Evolutionary conservation across 2,888 invertebrate genomes (phyloP), one percentile per base, ranked within the genome.

Genomic region (Plagiodera versicolora): DNA sequence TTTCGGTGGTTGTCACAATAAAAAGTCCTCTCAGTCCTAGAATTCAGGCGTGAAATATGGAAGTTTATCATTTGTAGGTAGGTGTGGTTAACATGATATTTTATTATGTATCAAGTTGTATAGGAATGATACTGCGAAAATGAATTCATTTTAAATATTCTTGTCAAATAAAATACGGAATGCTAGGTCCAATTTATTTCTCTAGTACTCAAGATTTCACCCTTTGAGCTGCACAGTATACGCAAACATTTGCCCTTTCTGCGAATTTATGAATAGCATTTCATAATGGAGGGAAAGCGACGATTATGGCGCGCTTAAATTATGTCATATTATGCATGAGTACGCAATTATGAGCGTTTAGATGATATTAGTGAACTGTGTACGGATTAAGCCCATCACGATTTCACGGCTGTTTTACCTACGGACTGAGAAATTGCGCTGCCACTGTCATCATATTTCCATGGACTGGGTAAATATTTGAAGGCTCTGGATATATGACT

Each of bases 291-390:
- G 69, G 65, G 63, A 57, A 66, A 56, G 58, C 67, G 61, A 69
- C 68, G 74, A 75, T 75, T 76, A 77, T 74, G 72, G 70, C 71
- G 64, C 64, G 74, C 73, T 74, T 72, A 74, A 74, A 75, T 75
- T 74, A 73, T 72, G 70, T 70, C 71, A 72, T 74, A 73, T 74
- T 73, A 75, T 74, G 74, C 74, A 73, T 72, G 74, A 75, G 74
- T 73, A 73, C 71, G 72, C 74, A 73, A 74, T 76, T 74, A 75
- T 16, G 53, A 39, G 17, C 53, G 44, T 53, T 53, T 44, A 53
- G 24, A 53, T 53, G 53, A 44, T 24, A 53, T 58, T 58, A 61
- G 61, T 61, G 61, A 55, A 61, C 61, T 61, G 54, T 54, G 47
- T 51, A 49, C 58, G 61, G 54, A 58, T 61, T 61, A 54, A 58